Evolutionary conservation across 2,113 vertebrate species (phyloP), one percentile per base, ranked within the genome.

Genomic region (Anseranas semipalmata): DNA sequence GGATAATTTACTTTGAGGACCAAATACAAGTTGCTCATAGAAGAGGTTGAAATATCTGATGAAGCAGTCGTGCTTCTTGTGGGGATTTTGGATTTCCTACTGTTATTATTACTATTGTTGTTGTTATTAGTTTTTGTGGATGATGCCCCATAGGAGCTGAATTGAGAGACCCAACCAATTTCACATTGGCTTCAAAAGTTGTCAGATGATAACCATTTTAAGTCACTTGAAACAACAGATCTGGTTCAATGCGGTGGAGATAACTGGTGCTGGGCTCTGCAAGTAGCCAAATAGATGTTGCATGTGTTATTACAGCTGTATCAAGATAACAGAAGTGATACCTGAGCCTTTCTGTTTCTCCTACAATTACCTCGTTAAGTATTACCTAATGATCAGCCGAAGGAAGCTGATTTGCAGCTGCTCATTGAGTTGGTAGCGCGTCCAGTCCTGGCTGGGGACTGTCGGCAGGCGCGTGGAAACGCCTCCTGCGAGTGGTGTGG

Each of bases 101-200:
- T 17, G 45, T 77, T 92, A 77, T 95, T 96, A 87, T 56, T 92
- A 62, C 56, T 58, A 4, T 20, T 58, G 39, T 7, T 81, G 52
- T 28, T 70, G 60, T 94, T 94, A 88, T 92, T 92, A 85, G 83
- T 45, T 95, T 92, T 81, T 73, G 76, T 87, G 83, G 46, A 20
- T 0, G 11, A 21, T 94, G 88, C 62, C 90, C 90, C 76, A 11
- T 35, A 87, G 94, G 88, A 92, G 37, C 41, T 87, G 58, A 48
- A 33, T 32, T 43, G 85, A 85, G 73, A 92, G 21, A 33, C 73
- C 33, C 21, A 80, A 5, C 62, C 87, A 16, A 94, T 87, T 94
- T 77, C 65, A 59, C 28, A 74, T 92, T 65, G 15, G 4, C 43
- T 86, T 88, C 52, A 56, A 37, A 71, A 72, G 39, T 27, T 85